phyloP scores from a whole-genome alignment of 2,797 vertebrate species.

The Syndactyla subalaris region DNA sequence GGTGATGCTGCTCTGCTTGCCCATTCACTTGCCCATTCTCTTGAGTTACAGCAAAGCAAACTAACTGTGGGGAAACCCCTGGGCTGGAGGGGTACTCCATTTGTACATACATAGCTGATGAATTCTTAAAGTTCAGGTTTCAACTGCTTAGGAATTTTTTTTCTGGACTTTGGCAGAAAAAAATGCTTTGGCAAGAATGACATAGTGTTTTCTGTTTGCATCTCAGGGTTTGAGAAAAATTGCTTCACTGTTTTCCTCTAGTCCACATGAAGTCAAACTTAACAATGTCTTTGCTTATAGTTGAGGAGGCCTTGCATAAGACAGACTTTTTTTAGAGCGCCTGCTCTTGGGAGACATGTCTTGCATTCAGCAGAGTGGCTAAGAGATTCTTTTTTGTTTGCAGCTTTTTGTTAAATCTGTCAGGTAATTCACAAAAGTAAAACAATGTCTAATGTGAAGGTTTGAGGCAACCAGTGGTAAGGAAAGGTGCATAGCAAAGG shows the following conservation, averaged over 20 bases:
- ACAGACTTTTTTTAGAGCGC: background rate
- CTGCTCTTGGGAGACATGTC: fast-evolving
- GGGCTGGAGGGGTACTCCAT: background rate
- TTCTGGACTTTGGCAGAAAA: background rate
- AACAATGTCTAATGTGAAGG: background rate
- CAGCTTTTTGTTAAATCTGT: background rate
- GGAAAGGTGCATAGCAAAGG: background rate
- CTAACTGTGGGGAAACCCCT: fast-evolving
- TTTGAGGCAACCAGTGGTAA: background rate
- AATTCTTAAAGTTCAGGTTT: background rate
- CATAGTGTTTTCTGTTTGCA: background rate
- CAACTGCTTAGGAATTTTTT: background rate
- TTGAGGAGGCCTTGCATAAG: background rate
- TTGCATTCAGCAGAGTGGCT: background rate
- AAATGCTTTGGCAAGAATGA: background rate
- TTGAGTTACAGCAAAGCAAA: background rate
- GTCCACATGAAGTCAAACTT: background rate
- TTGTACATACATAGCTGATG: fast-evolving
- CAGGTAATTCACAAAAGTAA: background rate
- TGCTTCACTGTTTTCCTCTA: background rate
- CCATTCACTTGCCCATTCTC: background rate
- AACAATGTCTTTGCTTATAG: background rate
- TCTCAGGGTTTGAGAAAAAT: background rate
- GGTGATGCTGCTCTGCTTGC: background rate
- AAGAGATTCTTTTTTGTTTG: background rate